Evolutionary conservation across 2,113 vertebrate species (phyloP).

Genomic region (Scophthalmus maximus): DNA sequence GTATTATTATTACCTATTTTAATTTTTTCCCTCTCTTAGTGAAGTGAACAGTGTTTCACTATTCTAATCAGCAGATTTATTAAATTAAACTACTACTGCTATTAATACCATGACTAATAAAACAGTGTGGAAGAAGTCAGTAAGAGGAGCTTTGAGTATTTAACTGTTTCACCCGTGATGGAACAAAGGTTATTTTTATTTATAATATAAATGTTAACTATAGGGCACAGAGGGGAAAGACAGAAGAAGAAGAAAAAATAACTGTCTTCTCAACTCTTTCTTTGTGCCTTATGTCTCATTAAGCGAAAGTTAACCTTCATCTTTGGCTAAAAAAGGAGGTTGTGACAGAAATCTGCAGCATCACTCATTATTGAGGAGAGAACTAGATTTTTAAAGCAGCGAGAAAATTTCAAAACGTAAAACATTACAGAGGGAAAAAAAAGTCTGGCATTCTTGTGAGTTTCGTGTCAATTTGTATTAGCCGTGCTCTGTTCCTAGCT

Average conservation of each 20-base stretch:
- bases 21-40: too few relatives aligned
- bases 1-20: background rate
- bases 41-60: background rate
- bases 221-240: constrained; percentile 24
- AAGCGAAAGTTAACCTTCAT: constrained; percentile 61
- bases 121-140: constrained; percentile 24
- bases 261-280: constrained; percentile 27
- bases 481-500: constrained; percentile 42
- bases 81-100: constrained; percentile 8
- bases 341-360: constrained; percentile 26
- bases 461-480: constrained; percentile 59
- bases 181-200: constrained; percentile 62
- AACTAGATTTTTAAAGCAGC: constrained; percentile 41
- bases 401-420: constrained; percentile 19
- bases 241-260: constrained; percentile 4
- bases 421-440: constrained; percentile 33
- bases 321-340: constrained; percentile 50
- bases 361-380: constrained; percentile 40
- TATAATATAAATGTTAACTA: constrained; percentile 57
- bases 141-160: constrained; percentile 53
- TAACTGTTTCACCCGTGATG: constrained; percentile 32
- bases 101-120: constrained; percentile 17
- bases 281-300: constrained; percentile 16
- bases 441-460: constrained; percentile 27
- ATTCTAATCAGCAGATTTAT: background rate